Evolutionary conservation across 2,113 vertebrate genomes (phyloP).

Genomic region (Ibidorhyncha struthersii): DNA sequence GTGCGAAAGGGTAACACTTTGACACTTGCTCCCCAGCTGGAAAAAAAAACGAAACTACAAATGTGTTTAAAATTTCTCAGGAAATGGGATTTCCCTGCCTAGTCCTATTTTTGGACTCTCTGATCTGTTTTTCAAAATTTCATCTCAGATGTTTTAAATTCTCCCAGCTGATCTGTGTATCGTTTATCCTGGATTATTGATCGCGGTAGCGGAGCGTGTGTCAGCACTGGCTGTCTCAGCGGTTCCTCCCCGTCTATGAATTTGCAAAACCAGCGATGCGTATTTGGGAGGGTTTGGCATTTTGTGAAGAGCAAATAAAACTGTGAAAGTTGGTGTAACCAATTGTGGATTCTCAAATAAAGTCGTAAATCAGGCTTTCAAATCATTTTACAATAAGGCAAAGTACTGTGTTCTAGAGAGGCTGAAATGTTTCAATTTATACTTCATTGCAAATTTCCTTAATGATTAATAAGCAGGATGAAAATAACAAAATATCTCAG

Average conservation of each 20-base stretch:
- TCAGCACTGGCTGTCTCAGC: accelerated
- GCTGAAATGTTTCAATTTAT: not conserved
- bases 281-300: not conserved
- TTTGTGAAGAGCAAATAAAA: not conserved
- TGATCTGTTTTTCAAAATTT: not conserved
- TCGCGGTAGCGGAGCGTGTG: not conserved
- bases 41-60: not conserved
- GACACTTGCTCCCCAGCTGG: not conserved
- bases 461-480: not conserved
- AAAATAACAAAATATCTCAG: not conserved
- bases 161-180: accelerated
- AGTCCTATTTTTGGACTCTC: not conserved
- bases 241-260: accelerated
- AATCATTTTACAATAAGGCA: not conserved
- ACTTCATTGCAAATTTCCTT: not conserved
- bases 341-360: not conserved
- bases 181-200: accelerated
- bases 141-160: not conserved
- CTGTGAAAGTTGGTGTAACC: accelerated
- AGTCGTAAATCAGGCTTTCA: not conserved
- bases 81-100: not conserved
- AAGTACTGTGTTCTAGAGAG: not conserved
- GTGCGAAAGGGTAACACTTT: not conserved
- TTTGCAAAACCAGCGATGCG: accelerated
- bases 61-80: not conserved